Percentiles rank a stretch among this genome's conserved stretches.
phyloP scores from a whole-genome alignment of 1,140 invertebrate species.

The Sitodiplosis mosellana region DNA sequence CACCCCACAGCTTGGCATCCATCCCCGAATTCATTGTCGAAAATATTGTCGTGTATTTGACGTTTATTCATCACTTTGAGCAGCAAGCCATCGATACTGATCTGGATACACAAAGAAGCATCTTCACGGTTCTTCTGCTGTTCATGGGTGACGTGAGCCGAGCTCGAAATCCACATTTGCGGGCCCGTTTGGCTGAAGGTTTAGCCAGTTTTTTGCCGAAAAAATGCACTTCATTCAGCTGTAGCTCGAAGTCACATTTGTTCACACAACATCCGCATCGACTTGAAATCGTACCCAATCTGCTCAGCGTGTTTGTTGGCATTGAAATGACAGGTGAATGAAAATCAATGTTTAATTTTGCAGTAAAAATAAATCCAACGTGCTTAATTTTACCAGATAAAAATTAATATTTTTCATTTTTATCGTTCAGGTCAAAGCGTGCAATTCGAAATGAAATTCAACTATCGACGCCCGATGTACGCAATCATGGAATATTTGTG shows the following conservation, averaged over 20 bases:
- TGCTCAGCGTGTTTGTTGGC: constrained; percentile 83
- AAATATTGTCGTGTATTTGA: constrained; percentile 65
- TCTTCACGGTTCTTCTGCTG: constrained; percentile 52
- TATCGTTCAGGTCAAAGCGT: constrained; percentile 88
- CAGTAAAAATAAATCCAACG: no score
- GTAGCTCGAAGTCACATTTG: constrained; percentile 43
- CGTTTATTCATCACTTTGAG: constrained; percentile 46
- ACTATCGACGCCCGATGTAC: constrained; percentile 91
- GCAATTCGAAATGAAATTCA: constrained; percentile 93
- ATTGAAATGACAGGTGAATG: constrained; percentile 98
- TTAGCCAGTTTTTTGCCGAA: constrained; percentile 64
- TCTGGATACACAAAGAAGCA: constrained; percentile 25
- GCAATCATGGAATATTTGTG: constrained; percentile 83
- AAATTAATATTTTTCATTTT: no score
- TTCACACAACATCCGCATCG: constrained; percentile 61
- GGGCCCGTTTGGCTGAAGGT: constrained; percentile 75
- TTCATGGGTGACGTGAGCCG: constrained; percentile 60
- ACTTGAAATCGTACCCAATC: constrained; percentile 44
- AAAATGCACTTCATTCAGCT: constrained; percentile 33
- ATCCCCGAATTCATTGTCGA: constrained; percentile 83
- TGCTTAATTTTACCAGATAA: no score
- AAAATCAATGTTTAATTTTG: no score
- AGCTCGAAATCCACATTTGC: constrained; percentile 82
- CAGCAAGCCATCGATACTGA: constrained; percentile 37
- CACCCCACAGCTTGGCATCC: constrained; percentile 28